Evolutionary conservation across 2,113 vertebrate genomes (phyloP).

Genomic region (Ageneiosus marmoratus): DNA sequence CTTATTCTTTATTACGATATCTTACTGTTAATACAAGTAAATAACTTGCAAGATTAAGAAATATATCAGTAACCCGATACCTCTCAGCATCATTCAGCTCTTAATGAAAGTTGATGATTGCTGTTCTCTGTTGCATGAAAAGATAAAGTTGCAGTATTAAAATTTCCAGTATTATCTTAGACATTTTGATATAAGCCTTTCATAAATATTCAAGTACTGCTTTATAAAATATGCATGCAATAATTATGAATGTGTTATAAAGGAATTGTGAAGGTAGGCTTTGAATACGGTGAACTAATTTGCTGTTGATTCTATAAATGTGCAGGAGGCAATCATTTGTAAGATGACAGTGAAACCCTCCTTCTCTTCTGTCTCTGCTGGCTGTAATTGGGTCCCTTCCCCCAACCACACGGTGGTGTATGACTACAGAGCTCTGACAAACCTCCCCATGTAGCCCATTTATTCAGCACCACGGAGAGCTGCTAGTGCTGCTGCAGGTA

Average conservation of each 20-base stretch:
- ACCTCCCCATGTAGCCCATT: constrained; percentile 56
- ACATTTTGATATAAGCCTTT: neutral
- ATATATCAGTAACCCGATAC: neutral
- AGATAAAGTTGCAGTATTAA: no score
- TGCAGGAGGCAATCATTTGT: constrained; percentile 32
- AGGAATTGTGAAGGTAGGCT: neutral
- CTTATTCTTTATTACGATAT: neutral
- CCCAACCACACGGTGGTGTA: constrained; percentile 61
- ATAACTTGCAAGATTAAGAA: neutral
- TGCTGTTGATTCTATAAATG: constrained; percentile 2
- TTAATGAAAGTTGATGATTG: neutral
- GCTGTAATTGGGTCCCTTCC: constrained; percentile 51
- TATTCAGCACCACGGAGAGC: constrained; percentile 77
- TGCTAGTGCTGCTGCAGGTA: constrained; percentile 70
- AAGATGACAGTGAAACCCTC: constrained; percentile 29
- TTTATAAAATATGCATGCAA: neutral
- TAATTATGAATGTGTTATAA: neutral
- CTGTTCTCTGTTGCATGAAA: no score
- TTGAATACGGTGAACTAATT: neutral
- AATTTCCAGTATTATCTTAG: no score
- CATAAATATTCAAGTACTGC: neutral
- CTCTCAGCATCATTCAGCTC: neutral
- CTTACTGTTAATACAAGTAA: neutral
- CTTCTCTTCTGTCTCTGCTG: constrained; percentile 35
- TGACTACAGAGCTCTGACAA: constrained; percentile 61